These are phyloP conservation scores for Parauchenoglanis ngamensis DNA, from an alignment of 2,797 vertebrate genomes.

Conservation along the genomic window DNA sequence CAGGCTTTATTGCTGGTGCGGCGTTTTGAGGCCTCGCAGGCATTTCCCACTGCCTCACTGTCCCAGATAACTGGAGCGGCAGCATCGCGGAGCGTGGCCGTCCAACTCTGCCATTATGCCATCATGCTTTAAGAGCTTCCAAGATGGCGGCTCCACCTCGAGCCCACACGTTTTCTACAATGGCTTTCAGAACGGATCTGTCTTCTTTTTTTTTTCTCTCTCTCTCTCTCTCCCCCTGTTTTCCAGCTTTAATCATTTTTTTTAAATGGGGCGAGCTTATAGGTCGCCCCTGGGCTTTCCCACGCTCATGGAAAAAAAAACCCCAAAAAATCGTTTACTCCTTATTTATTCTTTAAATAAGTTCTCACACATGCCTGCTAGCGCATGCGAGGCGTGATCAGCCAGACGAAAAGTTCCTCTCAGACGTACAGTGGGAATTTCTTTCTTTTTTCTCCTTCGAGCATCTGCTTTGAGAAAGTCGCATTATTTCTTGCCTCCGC, in stretches of 20 bases:
- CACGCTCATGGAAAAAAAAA: neutral
- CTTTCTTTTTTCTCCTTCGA: neutral
- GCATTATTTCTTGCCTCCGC: neutral
- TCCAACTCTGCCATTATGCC: neutral
- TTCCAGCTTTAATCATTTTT: neutral
- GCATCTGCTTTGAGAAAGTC: slow-evolving; percentile 17
- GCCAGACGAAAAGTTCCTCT: slow-evolving; percentile 1
- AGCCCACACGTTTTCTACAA: neutral
- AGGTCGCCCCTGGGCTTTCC: slow-evolving; percentile 1
- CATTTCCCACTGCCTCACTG: slow-evolving; percentile 24
- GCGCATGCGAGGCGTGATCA: slow-evolving; percentile 14
- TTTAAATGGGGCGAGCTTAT: neutral
- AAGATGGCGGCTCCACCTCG: slow-evolving; percentile 13
- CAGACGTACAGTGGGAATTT: slow-evolving; percentile 22
- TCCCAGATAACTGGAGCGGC: slow-evolving; percentile 34
- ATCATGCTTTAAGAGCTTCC: neutral
- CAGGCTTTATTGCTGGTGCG: slow-evolving; percentile 27
- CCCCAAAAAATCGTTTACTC: neutral
- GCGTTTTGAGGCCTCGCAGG: slow-evolving; percentile 29
- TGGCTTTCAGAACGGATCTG: neutral
- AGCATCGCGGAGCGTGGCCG: neutral
- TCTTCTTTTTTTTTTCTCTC: too few relatives aligned
- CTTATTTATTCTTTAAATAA: slow-evolving; percentile 1
- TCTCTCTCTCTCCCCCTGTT: neutral
- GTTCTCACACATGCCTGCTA: slow-evolving; percentile 9